phyloP scores from a whole-genome alignment of 2,888 invertebrate genomes.

The Athetis lepigone region DNA sequence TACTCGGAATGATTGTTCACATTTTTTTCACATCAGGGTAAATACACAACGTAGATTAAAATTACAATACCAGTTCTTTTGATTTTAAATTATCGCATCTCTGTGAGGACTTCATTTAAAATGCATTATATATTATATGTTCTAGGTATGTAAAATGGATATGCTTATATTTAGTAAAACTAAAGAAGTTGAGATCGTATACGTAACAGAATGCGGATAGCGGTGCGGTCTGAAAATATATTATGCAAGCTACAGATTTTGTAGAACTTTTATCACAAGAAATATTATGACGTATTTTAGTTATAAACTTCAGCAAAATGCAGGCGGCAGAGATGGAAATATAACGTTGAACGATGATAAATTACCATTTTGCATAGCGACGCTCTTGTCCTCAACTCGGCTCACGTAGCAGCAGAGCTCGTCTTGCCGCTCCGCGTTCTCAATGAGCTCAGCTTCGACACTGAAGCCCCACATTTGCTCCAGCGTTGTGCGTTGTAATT shows the following conservation, averaged over 20 bases:
- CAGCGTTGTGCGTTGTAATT: constrained; percentile 96
- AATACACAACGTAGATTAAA: constrained; percentile 60
- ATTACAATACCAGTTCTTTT: constrained; percentile 45
- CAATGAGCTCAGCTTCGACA: constrained; percentile 98
- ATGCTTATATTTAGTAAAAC: constrained; percentile 16
- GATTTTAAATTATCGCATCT: constrained; percentile 49
- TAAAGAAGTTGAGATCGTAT: constrained; percentile 23
- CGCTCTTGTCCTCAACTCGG: constrained; percentile 98
- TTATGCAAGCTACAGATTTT: constrained; percentile 46
- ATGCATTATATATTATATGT: constrained; percentile 17
- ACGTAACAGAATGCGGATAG: constrained; percentile 22
- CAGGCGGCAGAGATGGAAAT: constrained; percentile 39
- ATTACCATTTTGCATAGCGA: constrained; percentile 98
- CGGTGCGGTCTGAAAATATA: constrained; percentile 37
- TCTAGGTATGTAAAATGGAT: too few relatives aligned
- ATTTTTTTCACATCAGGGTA: constrained; percentile 64
- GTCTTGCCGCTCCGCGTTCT: constrained; percentile 98
- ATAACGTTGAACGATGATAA: constrained; percentile 50
- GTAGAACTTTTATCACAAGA: constrained; percentile 33
- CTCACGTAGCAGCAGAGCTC: constrained; percentile 99
- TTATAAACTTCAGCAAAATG: constrained; percentile 47
- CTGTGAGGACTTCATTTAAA: constrained; percentile 38
- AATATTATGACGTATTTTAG: constrained; percentile 45
- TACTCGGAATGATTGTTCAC: constrained; percentile 74
- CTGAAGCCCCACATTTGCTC: constrained; percentile 99